These are phyloP conservation scores for Lutraria rhynchaena DNA, from an alignment of 1,140 invertebrate genomes.

Conservation along the genomic window DNA sequence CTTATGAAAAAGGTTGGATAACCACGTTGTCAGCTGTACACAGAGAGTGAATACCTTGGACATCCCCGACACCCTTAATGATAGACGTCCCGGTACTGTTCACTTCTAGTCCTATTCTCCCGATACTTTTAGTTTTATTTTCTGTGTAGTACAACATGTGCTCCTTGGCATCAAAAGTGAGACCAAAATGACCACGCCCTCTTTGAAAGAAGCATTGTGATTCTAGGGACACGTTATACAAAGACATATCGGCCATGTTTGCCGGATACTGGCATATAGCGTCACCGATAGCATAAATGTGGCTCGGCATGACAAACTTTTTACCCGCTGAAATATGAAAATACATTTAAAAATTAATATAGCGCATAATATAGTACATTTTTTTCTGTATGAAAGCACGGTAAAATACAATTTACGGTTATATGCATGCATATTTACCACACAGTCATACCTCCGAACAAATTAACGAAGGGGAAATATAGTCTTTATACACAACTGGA, in stretches of 20 bases:
- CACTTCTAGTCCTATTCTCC: conserved; percentile 60
- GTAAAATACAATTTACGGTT: no score
- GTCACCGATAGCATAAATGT: conserved; percentile 71
- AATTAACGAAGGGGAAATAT: no score
- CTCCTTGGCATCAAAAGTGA: conserved; percentile 65
- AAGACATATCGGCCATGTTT: conserved; percentile 72
- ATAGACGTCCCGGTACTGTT: conserved; percentile 60
- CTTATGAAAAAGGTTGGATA: no score
- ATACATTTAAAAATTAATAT: no score
- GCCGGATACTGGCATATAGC: conserved; percentile 73
- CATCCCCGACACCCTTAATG: conserved; percentile 67
- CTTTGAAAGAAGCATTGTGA: conserved; percentile 69
- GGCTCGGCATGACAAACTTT: conserved; percentile 65
- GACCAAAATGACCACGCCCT: conserved; percentile 61
- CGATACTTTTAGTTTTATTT: conserved; percentile 70
- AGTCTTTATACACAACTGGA: no score
- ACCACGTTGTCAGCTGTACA: no score
- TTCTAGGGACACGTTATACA: conserved; percentile 69
- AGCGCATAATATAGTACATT: no score
- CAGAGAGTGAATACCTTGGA: conserved; percentile 64
- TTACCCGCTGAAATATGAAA: conserved; percentile 52
- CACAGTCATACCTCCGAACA: no score
- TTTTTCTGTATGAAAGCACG: no score
- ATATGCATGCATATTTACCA: no score
- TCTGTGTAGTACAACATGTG: conserved; percentile 71